These are phyloP conservation scores for Perizoma flavofasciatum DNA, from an alignment of 2,888 invertebrate species.

Conservation along the genomic window DNA sequence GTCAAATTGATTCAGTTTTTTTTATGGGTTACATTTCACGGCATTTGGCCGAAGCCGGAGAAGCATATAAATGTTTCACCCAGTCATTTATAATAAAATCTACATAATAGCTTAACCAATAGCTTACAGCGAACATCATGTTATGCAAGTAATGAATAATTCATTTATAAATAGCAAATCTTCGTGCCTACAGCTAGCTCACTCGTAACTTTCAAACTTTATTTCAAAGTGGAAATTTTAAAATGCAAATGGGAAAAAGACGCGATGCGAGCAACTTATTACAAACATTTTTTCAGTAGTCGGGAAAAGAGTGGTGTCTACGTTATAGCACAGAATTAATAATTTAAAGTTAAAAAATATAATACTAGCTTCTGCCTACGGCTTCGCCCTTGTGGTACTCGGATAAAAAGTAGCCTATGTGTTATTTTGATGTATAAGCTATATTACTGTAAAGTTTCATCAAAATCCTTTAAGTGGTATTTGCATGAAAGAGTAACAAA, in stretches of 20 bases:
- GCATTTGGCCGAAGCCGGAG: too few species aligned
- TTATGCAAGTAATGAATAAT: conserved; percentile 25
- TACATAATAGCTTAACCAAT: conserved; percentile 9
- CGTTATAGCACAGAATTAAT: conserved; percentile 3
- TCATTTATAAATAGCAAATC: conserved; percentile 27
- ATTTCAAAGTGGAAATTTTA: conserved; percentile 47
- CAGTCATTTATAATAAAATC: conserved; percentile 18
- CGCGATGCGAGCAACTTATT: conserved; percentile 34
- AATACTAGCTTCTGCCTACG: too few species aligned
- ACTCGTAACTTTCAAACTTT: conserved; percentile 38
- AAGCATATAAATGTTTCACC: conserved; percentile 9
- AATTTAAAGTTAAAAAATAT: too few species aligned
- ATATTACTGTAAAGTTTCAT: too few species aligned
- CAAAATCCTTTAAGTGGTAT: too few species aligned
- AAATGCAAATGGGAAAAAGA: conserved; percentile 50
- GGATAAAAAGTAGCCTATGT: too few species aligned
- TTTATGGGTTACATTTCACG: too few species aligned
- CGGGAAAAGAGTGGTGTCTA: background rate
- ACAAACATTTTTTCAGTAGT: conserved; percentile 49
- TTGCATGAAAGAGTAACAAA: too few species aligned
- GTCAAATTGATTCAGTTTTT: too few species aligned
- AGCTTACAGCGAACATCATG: conserved; percentile 23
- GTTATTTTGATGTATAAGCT: too few species aligned
- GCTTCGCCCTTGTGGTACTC: too few species aligned
- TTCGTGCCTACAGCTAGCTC: conserved; percentile 20